Evolutionary conservation across 2,888 invertebrate species (phyloP).

Genomic region (Lamellibrachia satsuma): DNA sequence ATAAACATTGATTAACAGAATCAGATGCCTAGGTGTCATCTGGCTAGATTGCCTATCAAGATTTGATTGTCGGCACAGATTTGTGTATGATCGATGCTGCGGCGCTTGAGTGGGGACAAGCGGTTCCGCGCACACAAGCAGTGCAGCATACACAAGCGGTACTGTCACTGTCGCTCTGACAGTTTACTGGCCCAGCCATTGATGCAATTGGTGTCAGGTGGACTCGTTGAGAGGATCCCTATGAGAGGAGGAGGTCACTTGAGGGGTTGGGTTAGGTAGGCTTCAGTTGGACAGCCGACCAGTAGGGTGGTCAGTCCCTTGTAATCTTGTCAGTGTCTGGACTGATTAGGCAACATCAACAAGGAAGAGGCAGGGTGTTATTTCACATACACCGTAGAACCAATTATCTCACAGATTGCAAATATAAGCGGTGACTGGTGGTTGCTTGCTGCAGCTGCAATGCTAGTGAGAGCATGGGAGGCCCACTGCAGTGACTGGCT

Average conservation of each 20-base stretch:
- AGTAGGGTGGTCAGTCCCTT: neutral
- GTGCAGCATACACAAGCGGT: neutral
- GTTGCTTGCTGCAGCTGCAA: neutral
- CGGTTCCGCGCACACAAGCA: neutral
- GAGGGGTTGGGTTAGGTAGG: neutral
- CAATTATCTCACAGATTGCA: neutral
- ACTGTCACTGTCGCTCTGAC: neutral
- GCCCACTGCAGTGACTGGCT: neutral
- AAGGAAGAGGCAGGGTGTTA: neutral
- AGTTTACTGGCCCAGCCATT: neutral
- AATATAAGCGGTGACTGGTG: neutral
- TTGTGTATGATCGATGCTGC: neutral
- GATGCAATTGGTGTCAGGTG: neutral
- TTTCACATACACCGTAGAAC: neutral
- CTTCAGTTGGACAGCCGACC: neutral
- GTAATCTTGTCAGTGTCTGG: neutral
- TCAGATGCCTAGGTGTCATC: neutral
- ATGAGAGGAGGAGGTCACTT: neutral
- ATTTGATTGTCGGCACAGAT: neutral
- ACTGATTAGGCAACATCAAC: neutral
- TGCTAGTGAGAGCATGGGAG: neutral
- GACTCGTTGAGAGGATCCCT: neutral
- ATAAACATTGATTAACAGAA: neutral
- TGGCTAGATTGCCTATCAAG: conserved; percentile 2
- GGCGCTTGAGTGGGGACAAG: neutral